phyloP scores from a whole-genome alignment of 2,113 vertebrate species.

The Callaeas wilsoni region DNA sequence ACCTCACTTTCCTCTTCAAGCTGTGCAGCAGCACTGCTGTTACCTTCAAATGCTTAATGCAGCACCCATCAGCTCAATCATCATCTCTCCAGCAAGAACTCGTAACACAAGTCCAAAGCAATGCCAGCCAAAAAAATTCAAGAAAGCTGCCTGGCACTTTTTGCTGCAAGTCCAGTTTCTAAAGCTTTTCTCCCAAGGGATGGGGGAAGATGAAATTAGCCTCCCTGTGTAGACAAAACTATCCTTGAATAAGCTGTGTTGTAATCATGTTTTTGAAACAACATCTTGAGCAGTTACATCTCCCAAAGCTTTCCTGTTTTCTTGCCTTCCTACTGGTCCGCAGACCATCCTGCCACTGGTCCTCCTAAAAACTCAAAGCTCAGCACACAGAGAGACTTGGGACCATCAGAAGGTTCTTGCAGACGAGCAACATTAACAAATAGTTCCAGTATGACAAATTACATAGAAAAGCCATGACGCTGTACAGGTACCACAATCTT shows the following conservation, averaged over 20 bases:
- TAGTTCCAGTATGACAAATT: background rate
- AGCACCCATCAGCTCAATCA: background rate
- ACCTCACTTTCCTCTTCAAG: background rate
- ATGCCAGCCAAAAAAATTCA: background rate
- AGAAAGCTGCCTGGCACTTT: background rate
- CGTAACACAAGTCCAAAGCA: background rate
- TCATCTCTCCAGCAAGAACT: background rate
- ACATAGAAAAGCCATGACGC: background rate
- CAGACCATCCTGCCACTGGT: background rate
- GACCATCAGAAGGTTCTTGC: rapidly evolving
- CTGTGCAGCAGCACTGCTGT: background rate
- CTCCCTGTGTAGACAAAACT: background rate
- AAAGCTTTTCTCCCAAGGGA: background rate
- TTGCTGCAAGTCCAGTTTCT: background rate
- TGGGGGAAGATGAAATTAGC: background rate
- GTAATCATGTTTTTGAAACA: background rate
- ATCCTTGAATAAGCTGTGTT: background rate
- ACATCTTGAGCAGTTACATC: background rate
- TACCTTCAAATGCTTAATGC: background rate
- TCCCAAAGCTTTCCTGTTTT: background rate
- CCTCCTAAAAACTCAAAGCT: background rate
- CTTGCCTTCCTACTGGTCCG: background rate
- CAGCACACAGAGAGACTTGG: too few relatives aligned
- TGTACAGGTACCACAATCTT: background rate
- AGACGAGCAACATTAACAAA: background rate